Percentiles rank a stretch among this genome's conserved stretches.
Evolutionary conservation across 2,888 invertebrate genomes (phyloP).

Genomic region (Phyllotreta striolata): DNA sequence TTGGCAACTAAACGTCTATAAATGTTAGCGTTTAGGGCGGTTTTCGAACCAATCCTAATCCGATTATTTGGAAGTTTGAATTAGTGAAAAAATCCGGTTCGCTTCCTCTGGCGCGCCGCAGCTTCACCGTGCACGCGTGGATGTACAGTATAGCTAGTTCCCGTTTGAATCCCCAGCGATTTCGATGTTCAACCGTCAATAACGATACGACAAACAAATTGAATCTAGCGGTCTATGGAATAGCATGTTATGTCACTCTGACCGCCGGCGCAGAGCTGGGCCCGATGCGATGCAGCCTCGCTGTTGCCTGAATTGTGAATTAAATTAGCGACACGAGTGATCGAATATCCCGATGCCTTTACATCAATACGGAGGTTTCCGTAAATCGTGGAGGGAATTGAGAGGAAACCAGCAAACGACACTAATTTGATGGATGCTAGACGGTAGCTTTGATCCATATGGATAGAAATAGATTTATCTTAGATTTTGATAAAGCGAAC

Average conservation of each 20-base stretch:
- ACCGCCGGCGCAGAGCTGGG: constrained; percentile 33
- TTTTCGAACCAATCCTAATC: too few species aligned
- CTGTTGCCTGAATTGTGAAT: constrained; percentile 47
- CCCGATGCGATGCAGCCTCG: constrained; percentile 35
- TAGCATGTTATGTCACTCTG: constrained; percentile 46
- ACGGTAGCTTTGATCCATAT: constrained; percentile 19
- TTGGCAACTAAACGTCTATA: constrained; percentile 2
- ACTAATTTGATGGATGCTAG: constrained; percentile 26
- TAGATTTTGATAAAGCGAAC: constrained; percentile 13
- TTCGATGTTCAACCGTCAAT: constrained; percentile 51
- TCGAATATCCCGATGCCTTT: constrained; percentile 39
- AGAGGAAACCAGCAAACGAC: constrained; percentile 17
- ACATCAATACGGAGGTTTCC: constrained; percentile 22
- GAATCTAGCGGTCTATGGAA: constrained; percentile 50
- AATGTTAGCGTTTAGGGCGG: too few species aligned
- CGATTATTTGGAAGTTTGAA: too few species aligned
- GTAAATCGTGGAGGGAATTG: constrained; percentile 17
- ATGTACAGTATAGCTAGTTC: neutral
- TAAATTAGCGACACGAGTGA: constrained; percentile 49
- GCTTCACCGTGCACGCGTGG: too few species aligned
- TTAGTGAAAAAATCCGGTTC: too few species aligned
- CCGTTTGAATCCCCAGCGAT: constrained; percentile 37
- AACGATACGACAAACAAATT: constrained; percentile 56
- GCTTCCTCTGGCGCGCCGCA: too few species aligned
- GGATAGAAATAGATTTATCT: constrained; percentile 19